A percentile compares a stretch with the other conserved stretches of the same genome.
These are phyloP conservation scores for Lepidochitona cinerea DNA, from an alignment of 2,888 invertebrate species.

Conservation along the genomic window DNA sequence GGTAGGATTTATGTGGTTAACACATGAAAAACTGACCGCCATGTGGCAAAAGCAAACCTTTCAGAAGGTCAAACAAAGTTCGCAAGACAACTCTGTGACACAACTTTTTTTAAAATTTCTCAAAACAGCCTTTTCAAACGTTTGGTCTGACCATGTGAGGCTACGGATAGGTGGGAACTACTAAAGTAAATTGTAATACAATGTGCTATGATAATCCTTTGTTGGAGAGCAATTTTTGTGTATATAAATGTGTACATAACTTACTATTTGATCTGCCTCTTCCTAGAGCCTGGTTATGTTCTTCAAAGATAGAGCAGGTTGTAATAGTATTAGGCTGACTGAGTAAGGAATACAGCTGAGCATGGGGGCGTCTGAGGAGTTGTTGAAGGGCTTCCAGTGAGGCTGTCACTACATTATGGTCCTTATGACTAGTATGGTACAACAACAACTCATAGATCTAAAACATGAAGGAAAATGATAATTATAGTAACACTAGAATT, in stretches of 20 bases:
- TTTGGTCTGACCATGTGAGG: no score
- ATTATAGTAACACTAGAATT: background rate
- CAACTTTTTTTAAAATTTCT: no score
- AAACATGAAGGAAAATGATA: conserved; percentile 18
- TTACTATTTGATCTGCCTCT: conserved; percentile 1
- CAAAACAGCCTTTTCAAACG: no score
- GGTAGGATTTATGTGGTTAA: no score
- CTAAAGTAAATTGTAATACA: no score
- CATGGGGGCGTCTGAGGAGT: conserved; percentile 75
- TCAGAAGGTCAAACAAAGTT: no score
- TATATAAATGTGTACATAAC: background rate
- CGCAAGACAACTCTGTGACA: no score
- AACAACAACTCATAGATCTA: conserved; percentile 72
- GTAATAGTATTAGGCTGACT: conserved; percentile 72
- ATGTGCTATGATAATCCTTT: no score
- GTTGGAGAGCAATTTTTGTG: no score
- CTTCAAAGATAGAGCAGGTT: conserved; percentile 49
- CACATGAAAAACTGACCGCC: no score
- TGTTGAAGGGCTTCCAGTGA: conserved; percentile 83
- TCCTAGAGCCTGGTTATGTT: conserved; percentile 26
- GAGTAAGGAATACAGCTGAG: conserved; percentile 74
- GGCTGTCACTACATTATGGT: conserved; percentile 91
- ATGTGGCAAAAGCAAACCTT: no score
- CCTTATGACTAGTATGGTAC: conserved; percentile 75
- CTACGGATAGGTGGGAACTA: no score